Evolutionary conservation across 2,888 invertebrate genomes (phyloP).

Genomic region (Brassicogethes aeneus): DNA sequence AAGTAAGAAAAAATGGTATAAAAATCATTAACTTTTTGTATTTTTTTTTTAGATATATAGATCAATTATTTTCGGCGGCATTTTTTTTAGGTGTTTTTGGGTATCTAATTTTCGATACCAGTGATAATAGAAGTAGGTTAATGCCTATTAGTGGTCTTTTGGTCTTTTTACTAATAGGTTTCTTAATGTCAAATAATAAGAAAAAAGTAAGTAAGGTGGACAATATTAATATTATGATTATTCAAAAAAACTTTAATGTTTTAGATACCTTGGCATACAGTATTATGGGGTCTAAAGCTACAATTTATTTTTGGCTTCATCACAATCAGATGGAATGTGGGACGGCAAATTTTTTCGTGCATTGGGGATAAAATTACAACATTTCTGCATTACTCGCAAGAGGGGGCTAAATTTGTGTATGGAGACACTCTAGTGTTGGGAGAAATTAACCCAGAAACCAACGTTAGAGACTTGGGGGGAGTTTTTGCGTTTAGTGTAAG

Average conservation of each 20-base stretch:
- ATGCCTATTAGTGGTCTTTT: conserved; percentile 10
- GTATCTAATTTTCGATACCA: conserved; percentile 8
- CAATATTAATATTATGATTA: too few species aligned
- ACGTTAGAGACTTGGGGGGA: too few species aligned
- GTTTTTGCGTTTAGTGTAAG: conserved; percentile 83
- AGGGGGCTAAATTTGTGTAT: conserved; percentile 80
- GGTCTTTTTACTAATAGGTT: conserved; percentile 9
- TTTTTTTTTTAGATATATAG: not conserved
- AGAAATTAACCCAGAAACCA: too few species aligned
- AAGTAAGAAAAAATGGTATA: too few species aligned
- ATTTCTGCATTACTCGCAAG: conserved; percentile 70
- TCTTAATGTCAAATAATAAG: conserved; percentile 10
- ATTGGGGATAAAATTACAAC: conserved; percentile 55
- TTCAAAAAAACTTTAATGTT: too few species aligned
- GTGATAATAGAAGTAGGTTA: conserved; percentile 9
- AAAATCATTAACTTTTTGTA: too few species aligned
- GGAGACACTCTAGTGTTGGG: conserved; percentile 53
- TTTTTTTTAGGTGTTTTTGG: not conserved
- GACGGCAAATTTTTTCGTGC: conserved; percentile 59
- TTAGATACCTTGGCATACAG: conserved; percentile 69
- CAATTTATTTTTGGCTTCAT: conserved; percentile 81
- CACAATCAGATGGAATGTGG: conserved; percentile 77
- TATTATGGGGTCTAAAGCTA: conserved; percentile 67
- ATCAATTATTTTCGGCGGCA: not conserved
- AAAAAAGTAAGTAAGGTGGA: conserved; percentile 8